Evolutionary conservation across 2,113 vertebrate genomes (phyloP).

Genomic region (Ascaphus truei): DNA sequence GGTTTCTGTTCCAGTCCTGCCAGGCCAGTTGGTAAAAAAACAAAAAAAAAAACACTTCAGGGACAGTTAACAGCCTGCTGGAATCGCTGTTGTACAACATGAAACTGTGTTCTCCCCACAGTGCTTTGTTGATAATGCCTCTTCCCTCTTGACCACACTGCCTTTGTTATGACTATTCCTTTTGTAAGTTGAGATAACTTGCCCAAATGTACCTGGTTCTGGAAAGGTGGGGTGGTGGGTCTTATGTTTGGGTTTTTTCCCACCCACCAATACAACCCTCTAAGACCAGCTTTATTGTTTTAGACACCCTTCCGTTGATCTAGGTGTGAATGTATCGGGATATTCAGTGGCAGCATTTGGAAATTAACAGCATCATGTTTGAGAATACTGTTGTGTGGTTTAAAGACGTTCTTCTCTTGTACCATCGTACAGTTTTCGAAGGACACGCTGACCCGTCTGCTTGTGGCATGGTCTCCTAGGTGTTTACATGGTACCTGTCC

Average conservation of each 20-base stretch:
- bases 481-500: constrained; percentile 43
- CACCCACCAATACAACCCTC: constrained; percentile 27
- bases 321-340: constrained; percentile 56
- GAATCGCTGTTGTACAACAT: constrained; percentile 45
- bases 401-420: not conserved
- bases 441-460: not conserved
- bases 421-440: too few relatives aligned
- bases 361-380: not conserved
- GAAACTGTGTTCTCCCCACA: constrained; percentile 48
- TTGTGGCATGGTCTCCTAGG: constrained; percentile 45
- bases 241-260: constrained; percentile 3
- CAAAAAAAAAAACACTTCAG: constrained; percentile 53
- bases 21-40: constrained; percentile 48
- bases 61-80: constrained; percentile 50
- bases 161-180: constrained; percentile 51
- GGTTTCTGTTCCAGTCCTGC: constrained; percentile 44
- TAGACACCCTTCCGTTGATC: constrained; percentile 49
- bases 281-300: constrained; percentile 42
- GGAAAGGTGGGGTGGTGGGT: constrained; percentile 11
- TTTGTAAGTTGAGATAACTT: constrained; percentile 46
- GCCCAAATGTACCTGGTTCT: constrained; percentile 42
- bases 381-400: not conserved
- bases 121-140: constrained; percentile 43
- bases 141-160: constrained; percentile 51
- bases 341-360: constrained; percentile 45